A percentile compares a stretch with the other conserved stretches of the same genome.
phyloP scores from a whole-genome alignment of 2,888 invertebrate species.

The Eutolmus rufibarbis region DNA sequence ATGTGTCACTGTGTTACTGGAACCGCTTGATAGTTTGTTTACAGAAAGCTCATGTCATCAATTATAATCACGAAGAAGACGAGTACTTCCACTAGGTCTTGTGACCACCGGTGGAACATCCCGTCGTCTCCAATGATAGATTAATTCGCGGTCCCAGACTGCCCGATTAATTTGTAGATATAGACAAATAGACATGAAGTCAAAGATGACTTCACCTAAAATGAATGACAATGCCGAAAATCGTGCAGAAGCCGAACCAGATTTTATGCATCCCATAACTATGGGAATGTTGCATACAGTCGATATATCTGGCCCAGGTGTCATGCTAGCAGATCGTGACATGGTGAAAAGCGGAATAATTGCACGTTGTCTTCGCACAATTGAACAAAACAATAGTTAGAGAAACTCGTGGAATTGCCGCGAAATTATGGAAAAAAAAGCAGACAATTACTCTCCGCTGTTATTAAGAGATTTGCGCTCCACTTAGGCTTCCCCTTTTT shows the following conservation, averaged over 20 bases:
- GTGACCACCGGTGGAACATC: neutral
- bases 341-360: conserved; percentile 3
- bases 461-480: neutral
- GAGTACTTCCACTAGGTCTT: neutral
- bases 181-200: neutral
- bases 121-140: neutral
- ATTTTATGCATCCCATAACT: neutral
- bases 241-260: neutral
- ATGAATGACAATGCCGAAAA: neutral
- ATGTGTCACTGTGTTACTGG: conserved; percentile 40
- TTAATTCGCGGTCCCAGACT: neutral
- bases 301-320: neutral
- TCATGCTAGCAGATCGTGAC: neutral
- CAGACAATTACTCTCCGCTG: conserved; percentile 4
- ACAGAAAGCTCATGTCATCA: conserved; percentile 33
- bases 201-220: conserved; percentile 15
- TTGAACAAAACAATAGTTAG: conserved; percentile 25
- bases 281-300: neutral
- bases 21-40: conserved; percentile 17
- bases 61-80: conserved; percentile 6
- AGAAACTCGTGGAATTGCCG: conserved; percentile 21
- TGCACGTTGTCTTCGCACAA: neutral
- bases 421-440: neutral
- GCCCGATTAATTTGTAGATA: neutral
- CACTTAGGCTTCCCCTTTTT: neutral